A percentile compares a stretch with the other conserved stretches of the same genome.
These are phyloP conservation scores for Sardinella longiceps DNA, from an alignment of 2,797 vertebrate species.

Conservation along the genomic window DNA sequence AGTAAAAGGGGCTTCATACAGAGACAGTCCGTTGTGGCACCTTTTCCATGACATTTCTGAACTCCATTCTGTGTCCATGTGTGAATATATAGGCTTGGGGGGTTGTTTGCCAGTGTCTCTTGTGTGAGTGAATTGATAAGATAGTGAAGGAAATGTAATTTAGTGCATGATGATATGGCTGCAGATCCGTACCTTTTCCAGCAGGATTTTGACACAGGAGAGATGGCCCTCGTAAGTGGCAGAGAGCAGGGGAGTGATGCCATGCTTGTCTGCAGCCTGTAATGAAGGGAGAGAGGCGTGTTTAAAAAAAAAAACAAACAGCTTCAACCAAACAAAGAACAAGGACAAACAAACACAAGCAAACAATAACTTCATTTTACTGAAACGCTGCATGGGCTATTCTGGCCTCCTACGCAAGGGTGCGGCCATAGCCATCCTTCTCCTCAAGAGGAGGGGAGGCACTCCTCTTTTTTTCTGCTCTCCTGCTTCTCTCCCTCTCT, in stretches of 20 bases:
- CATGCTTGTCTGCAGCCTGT: slow-evolving; percentile 92
- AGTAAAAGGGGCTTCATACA: too few relatives aligned
- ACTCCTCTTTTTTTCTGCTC: slow-evolving; percentile 30
- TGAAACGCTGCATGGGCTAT: background rate
- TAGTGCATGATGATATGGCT: background rate
- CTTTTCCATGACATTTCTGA: background rate
- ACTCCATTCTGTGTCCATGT: background rate
- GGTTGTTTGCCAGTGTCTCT: background rate
- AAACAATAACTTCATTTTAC: background rate
- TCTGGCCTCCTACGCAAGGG: slow-evolving; percentile 17
- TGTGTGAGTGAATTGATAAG: background rate
- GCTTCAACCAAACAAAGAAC: background rate
- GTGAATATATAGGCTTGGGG: background rate
- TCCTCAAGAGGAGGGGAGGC: slow-evolving; percentile 37
- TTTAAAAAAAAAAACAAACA: background rate
- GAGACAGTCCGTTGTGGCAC: background rate
- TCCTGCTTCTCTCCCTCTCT: slow-evolving; percentile 26
- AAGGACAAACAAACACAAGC: background rate
- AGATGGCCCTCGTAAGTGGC: slow-evolving; percentile 89
- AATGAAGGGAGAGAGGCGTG: background rate
- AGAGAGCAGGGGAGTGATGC: slow-evolving; percentile 88
- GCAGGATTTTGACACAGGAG: slow-evolving; percentile 88
- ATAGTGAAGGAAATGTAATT: background rate
- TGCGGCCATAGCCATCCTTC: slow-evolving; percentile 14
- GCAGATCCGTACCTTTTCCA: slow-evolving; percentile 85